Conservation (phyloP, 2,113 vertebrate species). For the Copsychus sechellarum region DNA sequence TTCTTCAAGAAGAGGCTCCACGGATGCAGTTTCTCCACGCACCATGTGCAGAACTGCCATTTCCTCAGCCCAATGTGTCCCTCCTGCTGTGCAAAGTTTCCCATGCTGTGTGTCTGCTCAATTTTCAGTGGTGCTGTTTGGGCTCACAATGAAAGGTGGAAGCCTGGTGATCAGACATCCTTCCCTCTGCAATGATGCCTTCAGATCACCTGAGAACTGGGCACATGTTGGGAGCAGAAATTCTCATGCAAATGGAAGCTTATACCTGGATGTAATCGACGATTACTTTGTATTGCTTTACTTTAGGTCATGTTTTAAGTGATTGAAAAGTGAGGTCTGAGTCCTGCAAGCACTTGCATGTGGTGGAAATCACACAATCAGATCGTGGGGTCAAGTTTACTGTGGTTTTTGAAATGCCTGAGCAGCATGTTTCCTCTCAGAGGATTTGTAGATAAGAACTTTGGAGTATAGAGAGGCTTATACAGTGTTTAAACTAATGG, state of each 20-base stretch:
- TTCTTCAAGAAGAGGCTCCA: background rate
- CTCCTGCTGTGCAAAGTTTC: background rate
- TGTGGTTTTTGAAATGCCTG: background rate
- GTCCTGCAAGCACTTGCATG: background rate
- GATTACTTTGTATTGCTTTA: background rate
- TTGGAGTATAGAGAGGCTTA: background rate
- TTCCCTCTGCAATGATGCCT: background rate
- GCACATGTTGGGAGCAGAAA: rapidly evolving
- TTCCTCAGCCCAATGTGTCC: background rate
- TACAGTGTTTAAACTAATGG: background rate
- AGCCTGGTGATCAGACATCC: rapidly evolving
- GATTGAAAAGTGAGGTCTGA: background rate
- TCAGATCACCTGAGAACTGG: background rate
- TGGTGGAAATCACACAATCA: background rate
- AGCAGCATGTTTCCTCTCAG: background rate
- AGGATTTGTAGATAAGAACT: background rate
- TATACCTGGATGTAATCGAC: background rate
- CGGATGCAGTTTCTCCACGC: background rate
- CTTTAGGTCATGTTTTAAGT: background rate
- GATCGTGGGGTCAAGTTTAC: background rate
- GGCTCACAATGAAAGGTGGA: rapidly evolving
- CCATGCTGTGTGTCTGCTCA: background rate
- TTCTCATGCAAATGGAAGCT: background rate
- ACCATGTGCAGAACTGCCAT: background rate
- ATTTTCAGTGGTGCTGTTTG: background rate